A percentile compares a stretch with the other conserved stretches of the same genome.
phyloP scores from a whole-genome alignment of 2,797 vertebrate species.

The Neosilurus mollespiculum region DNA sequence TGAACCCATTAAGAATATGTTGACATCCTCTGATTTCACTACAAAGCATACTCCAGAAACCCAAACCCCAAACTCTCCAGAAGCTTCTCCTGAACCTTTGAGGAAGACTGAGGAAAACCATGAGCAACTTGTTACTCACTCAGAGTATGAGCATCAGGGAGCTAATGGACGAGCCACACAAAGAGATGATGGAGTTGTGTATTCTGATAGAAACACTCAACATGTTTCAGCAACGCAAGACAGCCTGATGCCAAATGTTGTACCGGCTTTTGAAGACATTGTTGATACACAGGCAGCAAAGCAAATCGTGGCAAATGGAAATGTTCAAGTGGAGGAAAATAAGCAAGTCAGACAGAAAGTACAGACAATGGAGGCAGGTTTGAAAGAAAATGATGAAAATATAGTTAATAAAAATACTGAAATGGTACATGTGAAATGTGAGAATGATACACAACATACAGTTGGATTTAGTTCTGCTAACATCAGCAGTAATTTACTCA shows the following conservation, averaged over 20 bases:
- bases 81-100: slow-evolving; percentile 11
- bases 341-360: slow-evolving; percentile 41
- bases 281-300: slow-evolving; percentile 2
- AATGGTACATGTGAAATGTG: slow-evolving; percentile 19
- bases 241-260: slow-evolving; percentile 5
- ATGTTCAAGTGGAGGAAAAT: slow-evolving; percentile 31
- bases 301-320: slow-evolving; percentile 7
- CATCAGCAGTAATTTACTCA: background rate
- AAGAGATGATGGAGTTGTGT: slow-evolving; percentile 11
- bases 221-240: slow-evolving; percentile 8
- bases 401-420: slow-evolving; percentile 22
- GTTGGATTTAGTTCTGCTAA: background rate
- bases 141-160: slow-evolving; percentile 11
- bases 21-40: background rate
- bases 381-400: slow-evolving; percentile 23
- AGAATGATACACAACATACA: background rate
- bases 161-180: background rate
- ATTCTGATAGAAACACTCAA: slow-evolving; percentile 11
- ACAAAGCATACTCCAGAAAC: slow-evolving; percentile 18
- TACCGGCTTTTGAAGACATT: slow-evolving; percentile 8
- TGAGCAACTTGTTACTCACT: background rate
- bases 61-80: slow-evolving; percentile 12
- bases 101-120: slow-evolving; percentile 1
- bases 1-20: background rate
- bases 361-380: background rate